Evolutionary conservation across 2,888 invertebrate genomes (phyloP).

Genomic region (Tipula confusa): DNA sequence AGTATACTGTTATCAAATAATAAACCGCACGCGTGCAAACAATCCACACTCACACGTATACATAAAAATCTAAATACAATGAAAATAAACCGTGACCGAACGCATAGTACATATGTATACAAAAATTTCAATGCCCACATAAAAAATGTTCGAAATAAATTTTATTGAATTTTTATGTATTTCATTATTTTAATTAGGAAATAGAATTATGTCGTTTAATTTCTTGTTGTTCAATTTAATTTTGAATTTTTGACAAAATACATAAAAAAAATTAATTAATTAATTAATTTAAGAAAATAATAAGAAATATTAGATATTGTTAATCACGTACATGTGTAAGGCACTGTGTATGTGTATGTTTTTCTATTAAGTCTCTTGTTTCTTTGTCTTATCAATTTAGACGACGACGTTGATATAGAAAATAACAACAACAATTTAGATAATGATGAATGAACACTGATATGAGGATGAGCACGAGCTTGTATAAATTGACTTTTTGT

Average conservation of each 20-base stretch:
- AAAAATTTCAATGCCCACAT: not conserved
- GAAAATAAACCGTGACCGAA: not conserved
- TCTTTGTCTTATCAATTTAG: constrained; percentile 20
- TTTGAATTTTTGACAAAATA: constrained; percentile 25
- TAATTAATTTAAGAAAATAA: constrained; percentile 25
- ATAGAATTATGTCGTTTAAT: constrained; percentile 14
- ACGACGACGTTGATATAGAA: not conserved
- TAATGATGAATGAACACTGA: not conserved
- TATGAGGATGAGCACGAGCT: not conserved
- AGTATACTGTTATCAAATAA: not conserved
- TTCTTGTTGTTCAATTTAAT: constrained; percentile 14
- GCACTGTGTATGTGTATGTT: not conserved
- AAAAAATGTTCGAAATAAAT: not conserved
- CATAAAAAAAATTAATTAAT: too few relatives aligned
- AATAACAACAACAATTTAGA: not conserved
- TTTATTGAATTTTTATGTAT: constrained; percentile 20
- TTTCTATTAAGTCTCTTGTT: not conserved
- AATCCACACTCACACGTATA: too few relatives aligned
- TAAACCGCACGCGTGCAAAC: not conserved
- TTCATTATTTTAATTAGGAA: constrained; percentile 15
- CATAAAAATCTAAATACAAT: not conserved
- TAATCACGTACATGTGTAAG: not conserved
- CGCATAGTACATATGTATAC: not conserved
- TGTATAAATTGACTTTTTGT: not conserved
- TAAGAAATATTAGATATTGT: not conserved